Conservation (phyloP, 2,113 vertebrate species). For the Ceuthmochares aereus region DNA sequence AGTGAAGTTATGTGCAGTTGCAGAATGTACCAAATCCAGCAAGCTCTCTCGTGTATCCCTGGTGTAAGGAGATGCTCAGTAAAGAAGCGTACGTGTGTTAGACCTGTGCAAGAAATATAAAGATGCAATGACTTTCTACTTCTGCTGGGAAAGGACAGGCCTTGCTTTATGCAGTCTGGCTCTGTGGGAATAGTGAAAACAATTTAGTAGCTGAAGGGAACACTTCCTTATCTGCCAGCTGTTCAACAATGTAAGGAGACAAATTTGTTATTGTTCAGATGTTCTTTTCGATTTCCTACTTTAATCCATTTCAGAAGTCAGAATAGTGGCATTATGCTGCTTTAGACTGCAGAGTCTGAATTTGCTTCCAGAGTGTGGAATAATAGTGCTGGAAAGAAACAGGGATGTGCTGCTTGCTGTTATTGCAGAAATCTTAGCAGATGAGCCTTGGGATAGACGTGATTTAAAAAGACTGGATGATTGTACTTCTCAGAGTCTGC, state of each 20-base stretch:
- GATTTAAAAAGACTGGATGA: background rate
- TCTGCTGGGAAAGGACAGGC: background rate
- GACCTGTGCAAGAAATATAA: background rate
- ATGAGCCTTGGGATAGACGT: background rate
- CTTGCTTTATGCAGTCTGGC: background rate
- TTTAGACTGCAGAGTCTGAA: background rate
- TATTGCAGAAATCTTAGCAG: background rate
- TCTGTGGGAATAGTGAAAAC: background rate
- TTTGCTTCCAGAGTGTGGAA: background rate
- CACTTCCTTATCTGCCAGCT: background rate
- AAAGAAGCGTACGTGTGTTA: fast-evolving
- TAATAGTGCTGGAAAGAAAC: background rate
- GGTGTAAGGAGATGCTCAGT: background rate
- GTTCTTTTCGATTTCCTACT: background rate
- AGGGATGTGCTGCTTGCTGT: background rate
- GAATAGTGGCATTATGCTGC: background rate
- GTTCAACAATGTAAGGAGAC: background rate
- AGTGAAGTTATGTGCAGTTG: fast-evolving
- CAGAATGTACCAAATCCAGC: fast-evolving
- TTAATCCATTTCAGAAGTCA: background rate
- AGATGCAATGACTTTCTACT: background rate
- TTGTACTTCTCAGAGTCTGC: background rate
- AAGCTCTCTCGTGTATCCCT: background rate
- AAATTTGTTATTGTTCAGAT: background rate
- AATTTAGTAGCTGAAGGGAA: background rate